These are phyloP conservation scores for Trachelus tabidus DNA, from an alignment of 2,888 invertebrate genomes.

Conservation along the genomic window DNA sequence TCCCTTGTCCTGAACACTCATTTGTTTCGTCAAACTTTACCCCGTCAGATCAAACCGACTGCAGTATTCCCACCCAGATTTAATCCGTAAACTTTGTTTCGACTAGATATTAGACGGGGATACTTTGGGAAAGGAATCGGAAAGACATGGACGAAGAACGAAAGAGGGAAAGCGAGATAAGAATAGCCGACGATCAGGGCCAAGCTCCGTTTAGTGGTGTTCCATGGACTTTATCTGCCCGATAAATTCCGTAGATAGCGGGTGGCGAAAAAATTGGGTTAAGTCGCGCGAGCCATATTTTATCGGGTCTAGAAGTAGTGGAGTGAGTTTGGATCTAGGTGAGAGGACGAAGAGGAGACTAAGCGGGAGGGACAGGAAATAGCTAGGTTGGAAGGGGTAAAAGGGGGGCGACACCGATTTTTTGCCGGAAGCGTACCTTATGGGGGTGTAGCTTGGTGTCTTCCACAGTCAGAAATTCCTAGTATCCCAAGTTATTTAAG, in stretches of 20 bases:
- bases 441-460: slow-evolving; percentile 6
- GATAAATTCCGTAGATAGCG: slow-evolving; percentile 44
- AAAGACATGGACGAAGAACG: not conserved
- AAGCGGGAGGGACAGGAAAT: not conserved
- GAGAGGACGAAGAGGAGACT: not conserved
- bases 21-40: too few relatives aligned
- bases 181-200: not conserved
- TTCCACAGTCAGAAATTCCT: slow-evolving; percentile 15
- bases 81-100: too few relatives aligned
- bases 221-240: slow-evolving; percentile 33
- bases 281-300: slow-evolving; percentile 40
- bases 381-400: too few relatives aligned
- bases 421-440: slow-evolving; percentile 14
- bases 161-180: not conserved
- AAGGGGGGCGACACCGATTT: too few relatives aligned
- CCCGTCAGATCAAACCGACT: too few relatives aligned
- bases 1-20: too few relatives aligned
- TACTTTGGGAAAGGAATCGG: not conserved
- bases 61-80: too few relatives aligned
- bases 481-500: slow-evolving; percentile 48
- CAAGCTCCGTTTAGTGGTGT: slow-evolving; percentile 19
- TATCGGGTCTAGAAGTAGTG: slow-evolving; percentile 34
- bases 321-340: not conserved
- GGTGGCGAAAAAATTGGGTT: slow-evolving; percentile 48
- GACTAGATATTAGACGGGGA: too few relatives aligned